A percentile compares a stretch with the other conserved stretches of the same genome.
Conservation (phyloP, 2,797 vertebrate species). For the Meda fulgida region DNA sequence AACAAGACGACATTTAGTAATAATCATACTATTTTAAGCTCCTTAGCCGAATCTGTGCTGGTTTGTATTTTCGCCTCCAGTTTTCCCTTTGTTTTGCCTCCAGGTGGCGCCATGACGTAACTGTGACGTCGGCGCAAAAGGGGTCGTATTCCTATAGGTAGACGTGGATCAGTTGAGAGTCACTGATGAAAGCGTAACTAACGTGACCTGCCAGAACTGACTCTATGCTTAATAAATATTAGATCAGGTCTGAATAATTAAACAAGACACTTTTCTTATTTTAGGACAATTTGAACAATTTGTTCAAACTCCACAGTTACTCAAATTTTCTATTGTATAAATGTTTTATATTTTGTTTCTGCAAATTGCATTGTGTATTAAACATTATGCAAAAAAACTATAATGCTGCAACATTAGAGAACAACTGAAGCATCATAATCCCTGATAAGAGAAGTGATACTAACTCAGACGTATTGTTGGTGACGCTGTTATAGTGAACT, state of each 20-base stretch:
- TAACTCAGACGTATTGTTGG: not conserved
- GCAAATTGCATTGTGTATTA: not conserved
- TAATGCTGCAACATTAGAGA: not conserved
- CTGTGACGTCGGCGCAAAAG: too few relatives aligned
- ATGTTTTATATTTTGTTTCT: too few relatives aligned
- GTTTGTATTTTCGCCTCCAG: too few relatives aligned
- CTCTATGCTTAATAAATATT: not conserved
- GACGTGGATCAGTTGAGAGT: too few relatives aligned
- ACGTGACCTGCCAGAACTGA: too few relatives aligned
- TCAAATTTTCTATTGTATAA: not conserved
- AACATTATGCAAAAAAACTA: not conserved
- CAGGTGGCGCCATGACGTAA: too few relatives aligned
- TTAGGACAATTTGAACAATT: not conserved
- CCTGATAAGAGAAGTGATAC: not conserved
- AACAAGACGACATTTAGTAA: too few relatives aligned
- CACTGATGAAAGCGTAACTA: too few relatives aligned
- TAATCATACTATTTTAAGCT: too few relatives aligned
- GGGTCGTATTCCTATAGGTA: too few relatives aligned
- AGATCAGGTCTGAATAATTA: not conserved
- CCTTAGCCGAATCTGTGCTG: too few relatives aligned
- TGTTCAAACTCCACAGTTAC: not conserved
- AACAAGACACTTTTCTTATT: not conserved
- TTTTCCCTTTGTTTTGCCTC: too few relatives aligned
- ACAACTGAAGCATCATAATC: not conserved
- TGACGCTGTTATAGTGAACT: not conserved